Conservation (phyloP, 2,888 invertebrate species). For the Drepana falcataria region DNA sequence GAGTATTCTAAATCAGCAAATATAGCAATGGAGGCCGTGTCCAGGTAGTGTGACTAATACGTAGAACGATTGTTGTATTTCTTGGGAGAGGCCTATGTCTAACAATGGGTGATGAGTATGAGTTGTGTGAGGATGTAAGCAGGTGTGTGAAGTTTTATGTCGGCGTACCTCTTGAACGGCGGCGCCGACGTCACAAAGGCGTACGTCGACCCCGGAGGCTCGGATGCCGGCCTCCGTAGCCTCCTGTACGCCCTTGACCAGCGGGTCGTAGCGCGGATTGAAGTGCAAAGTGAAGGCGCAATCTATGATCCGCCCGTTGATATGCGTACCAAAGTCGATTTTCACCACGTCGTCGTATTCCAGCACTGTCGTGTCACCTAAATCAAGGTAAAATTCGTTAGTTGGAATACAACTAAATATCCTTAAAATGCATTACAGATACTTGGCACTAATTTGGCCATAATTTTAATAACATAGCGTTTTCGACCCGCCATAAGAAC, state of each 20-base stretch:
- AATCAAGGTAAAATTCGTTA: not conserved
- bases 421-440: no score
- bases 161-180: constrained; percentile 91
- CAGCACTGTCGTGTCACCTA: constrained; percentile 93
- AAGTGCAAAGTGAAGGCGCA: constrained; percentile 99
- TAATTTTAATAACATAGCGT: no score
- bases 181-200: constrained; percentile 97
- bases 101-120: no score
- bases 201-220: constrained; percentile 97
- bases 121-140: no score
- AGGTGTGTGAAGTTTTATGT: not conserved
- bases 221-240: constrained; percentile 99
- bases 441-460: no score
- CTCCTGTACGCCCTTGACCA: constrained; percentile 96
- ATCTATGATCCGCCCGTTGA: constrained; percentile 98
- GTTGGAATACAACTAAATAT: no score
- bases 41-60: no score
- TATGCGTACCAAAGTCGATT: constrained; percentile 99
- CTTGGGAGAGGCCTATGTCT: no score
- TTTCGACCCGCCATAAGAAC: no score
- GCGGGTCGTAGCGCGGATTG: constrained; percentile 96
- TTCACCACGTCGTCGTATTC: constrained; percentile 98
- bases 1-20: no score
- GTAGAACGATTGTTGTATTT: no score
- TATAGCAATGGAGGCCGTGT: no score